Evolutionary conservation across 2,797 vertebrate species (phyloP), one percentile per base, ranked within the genome.

Genomic region (Apogon hyalosoma): DNA sequence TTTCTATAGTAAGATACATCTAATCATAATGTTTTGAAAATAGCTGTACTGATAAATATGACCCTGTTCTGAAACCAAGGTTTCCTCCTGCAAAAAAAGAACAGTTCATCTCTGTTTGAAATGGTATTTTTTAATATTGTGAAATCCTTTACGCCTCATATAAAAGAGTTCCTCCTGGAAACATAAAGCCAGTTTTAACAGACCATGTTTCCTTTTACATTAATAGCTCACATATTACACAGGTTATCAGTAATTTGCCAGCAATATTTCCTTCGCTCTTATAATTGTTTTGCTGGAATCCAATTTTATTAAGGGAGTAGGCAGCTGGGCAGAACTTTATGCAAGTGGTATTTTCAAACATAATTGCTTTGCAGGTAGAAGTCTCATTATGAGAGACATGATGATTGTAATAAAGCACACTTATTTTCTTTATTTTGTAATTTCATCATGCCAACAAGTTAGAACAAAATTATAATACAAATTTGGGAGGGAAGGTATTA

Each of bases 281-380:
- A 19, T 75, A 78, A 79, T 83, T 80, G 65, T 78, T 83, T 68
- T 16, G 33, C 21, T 39, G 11, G 53, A 71, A 78, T 70, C 36
- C 60, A 74, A 39, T 85, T 77, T 31, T 47, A 49, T 69, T 62
- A 58, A 14, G 13, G 42, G 69, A 63, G 51, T 21, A 69, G 33
- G 40, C 68, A 66, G 61, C 43, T 69, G 63, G 63, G 63, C 61
- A 73, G 63, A 78, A 75, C 60, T 73, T 56, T 39, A 16, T 24
- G 16, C 55, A 42, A 75, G 59, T 80, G 31, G 46, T 15, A 69
- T 77, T 71, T 79, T 75, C 11, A 58, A 50, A 75, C 66, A 61
- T 69, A 78, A 85, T 83, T 79, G 68, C 55, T 76, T 84, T 80
- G 3, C 76, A 83, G 69, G 61, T 82, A 18, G 33, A 46, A 18